Evolutionary conservation across 2,113 vertebrate genomes (phyloP).

Genomic region (Semicossyphus pulcher): DNA sequence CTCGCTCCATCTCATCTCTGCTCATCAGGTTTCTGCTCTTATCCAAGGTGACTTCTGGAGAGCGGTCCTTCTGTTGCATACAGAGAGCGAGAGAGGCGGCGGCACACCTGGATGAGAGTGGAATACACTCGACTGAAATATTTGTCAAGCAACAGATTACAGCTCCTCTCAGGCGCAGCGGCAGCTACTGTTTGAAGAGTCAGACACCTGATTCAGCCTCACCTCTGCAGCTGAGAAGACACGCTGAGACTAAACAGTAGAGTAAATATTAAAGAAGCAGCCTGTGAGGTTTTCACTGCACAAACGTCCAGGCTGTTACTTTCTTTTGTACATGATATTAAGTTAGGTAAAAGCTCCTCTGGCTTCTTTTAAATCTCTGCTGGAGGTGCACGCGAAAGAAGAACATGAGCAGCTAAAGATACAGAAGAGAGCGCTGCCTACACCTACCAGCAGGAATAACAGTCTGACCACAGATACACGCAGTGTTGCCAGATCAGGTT

Average conservation of each 20-base stretch:
- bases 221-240: conserved; percentile 9
- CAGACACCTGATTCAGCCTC: conserved; percentile 21
- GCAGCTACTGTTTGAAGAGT: conserved; percentile 35
- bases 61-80: conserved; percentile 45
- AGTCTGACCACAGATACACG: no score
- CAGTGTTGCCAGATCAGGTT: no score
- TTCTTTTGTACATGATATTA: background rate
- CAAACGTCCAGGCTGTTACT: background rate
- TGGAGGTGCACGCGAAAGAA: no score
- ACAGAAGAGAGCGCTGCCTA: no score
- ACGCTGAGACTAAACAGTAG: conserved; percentile 4
- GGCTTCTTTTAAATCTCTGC: background rate
- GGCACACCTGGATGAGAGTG: conserved; percentile 49
- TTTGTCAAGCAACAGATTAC: conserved; percentile 60
- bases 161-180: conserved; percentile 30
- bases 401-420: no score
- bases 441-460: no score
- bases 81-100: conserved; percentile 30
- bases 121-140: conserved; percentile 44
- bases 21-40: conserved; percentile 45
- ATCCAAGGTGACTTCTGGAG: conserved; percentile 67
- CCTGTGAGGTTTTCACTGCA: background rate
- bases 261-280: conserved; percentile 22
- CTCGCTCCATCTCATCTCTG: conserved; percentile 27
- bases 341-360: background rate